Base-by-base conservation (phyloP, 2,113 vertebrate species). In the Pterocles burchelli region DNA sequence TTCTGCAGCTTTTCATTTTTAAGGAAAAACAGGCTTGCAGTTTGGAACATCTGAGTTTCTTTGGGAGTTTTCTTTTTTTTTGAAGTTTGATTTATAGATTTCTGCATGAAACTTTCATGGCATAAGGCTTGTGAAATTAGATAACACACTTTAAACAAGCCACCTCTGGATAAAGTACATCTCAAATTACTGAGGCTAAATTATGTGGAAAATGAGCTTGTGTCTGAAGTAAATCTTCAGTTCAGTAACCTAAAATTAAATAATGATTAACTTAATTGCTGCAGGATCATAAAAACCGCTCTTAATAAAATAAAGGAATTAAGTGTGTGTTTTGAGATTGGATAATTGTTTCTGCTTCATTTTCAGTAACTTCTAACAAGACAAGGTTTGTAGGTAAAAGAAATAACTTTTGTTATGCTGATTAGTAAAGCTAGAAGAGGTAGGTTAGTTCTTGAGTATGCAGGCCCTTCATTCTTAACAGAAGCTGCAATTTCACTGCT, bases 201-300 rank as follows among this genome's bases (percentile, higher is more conserved):
- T 94, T 92, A 93, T 85, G 73, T 92, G 86, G 70, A 92, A 93
- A 95, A 80, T 77, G 90, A 94, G 86, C 36, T 96, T 75, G 83
- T 92, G 80, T 95, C 85, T 92, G 86, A 92, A 95, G 83, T 93
- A 90, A 90, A 94, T 96, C 90, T 93, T 75, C 61, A 85, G 74
- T 94, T 97, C 93, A 78, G 73, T 75, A 94, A 80, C 87, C 90
- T 93, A 94, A 95, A 95, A 93, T 96, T 96, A 94, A 96, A 92
- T 93, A 96, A 97, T 90, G 80, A 96, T 94, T 92, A 93, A 62
- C 88, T 93, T 96, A 96, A 96, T 96, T 96, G 94, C 96, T 95
- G 91, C 70, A 95, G 61, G 89, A 89, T 92, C 89, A 75, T 95
- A 87, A 96, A 92, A 95, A 66, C 14, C 0, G 0, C 73, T 78